Evolutionary conservation across 2,113 vertebrate species (phyloP).

Genomic region (Phaethornis superciliosus): DNA sequence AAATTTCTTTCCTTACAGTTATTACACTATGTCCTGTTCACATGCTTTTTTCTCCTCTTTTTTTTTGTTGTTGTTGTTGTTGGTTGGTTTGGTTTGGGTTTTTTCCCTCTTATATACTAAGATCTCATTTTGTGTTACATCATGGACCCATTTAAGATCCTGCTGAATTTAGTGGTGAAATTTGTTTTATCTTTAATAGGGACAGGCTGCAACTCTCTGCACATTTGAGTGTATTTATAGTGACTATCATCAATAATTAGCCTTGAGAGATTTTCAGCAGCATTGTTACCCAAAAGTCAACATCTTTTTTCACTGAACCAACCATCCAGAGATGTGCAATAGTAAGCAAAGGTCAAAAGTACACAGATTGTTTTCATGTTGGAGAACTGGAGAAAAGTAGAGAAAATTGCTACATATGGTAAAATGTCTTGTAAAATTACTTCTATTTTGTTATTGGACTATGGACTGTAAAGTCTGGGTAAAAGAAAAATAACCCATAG

Average conservation of each 20-base stretch:
- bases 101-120: neutral
- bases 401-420: neutral
- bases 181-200: constrained; percentile 3
- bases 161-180: neutral
- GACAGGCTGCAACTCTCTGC: neutral
- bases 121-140: neutral
- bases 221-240: neutral
- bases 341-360: neutral
- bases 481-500: neutral
- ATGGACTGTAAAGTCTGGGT: neutral
- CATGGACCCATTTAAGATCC: neutral
- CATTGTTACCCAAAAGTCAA: neutral
- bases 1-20: neutral
- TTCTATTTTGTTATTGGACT: neutral
- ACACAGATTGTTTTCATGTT: neutral
- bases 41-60: neutral
- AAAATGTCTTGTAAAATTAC: neutral
- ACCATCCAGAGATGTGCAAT: neutral
- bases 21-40: neutral
- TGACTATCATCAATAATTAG: neutral
- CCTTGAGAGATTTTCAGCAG: neutral
- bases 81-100: too few relatives aligned
- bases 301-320: neutral
- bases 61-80: neutral
- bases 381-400: neutral